Base-by-base conservation (phyloP, 2,888 invertebrate genomes). In the Aromia moschata region DNA sequence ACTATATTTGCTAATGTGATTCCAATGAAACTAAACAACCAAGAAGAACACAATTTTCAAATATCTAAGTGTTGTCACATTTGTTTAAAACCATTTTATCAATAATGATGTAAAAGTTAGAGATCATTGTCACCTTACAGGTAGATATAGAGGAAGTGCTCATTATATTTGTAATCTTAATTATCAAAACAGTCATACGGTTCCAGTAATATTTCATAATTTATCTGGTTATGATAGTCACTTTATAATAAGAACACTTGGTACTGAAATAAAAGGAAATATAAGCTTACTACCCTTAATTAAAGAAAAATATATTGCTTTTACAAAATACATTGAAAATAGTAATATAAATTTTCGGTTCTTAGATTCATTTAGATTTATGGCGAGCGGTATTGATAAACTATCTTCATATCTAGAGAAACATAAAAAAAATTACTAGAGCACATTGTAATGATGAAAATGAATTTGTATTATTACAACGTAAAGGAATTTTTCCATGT, bases 401-500 rank as follows among this genome's bases (percentile, higher is more conserved):
- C 53, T 72, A 44, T 47, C 61, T 20, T 65, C 63, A 1, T 65
- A 70, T 57, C 44, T 72, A 5, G 10, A 14, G 1, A 36, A 60
- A 25, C 25, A 53, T 44, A 12, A 61, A 45, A 64, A 67, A 49
- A n/a, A 60, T 64, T 20, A 56, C 51, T 1, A 49, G 38, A 36
- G 36, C 12, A 17, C 57, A 41, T 51, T 65, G 54, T 45, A 20
- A 31, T 11, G 43, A 56, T 55, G 56, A 58, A 47, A 31, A 55
- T 41, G 31, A 63, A 53, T 58, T 68, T 55, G 36, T 62, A 36
- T 62, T 65, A 37, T 37, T 67, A 38, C 55, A 40, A 4, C 30
- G 69, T 15, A 77, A 77, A 60, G 73, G 74, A 5, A 62, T 77
- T 7, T 77, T 78, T 57, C 75, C 74, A 0, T 77, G 74, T 58